Evolutionary conservation across 2,888 invertebrate species (phyloP).

Genomic region (Habroteleia sp.): DNA sequence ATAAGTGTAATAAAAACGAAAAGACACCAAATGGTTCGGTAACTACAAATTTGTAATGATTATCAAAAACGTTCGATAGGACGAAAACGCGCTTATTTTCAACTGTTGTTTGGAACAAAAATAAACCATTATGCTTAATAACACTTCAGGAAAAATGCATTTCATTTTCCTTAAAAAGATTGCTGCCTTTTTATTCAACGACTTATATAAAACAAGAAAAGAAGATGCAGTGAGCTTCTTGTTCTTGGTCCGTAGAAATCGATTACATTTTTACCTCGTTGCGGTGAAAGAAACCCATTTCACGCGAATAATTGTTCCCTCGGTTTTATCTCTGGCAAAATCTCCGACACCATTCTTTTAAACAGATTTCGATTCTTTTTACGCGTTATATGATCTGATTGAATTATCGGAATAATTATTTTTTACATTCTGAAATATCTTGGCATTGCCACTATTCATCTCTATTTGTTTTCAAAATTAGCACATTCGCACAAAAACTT

Average conservation of each 20-base stretch:
- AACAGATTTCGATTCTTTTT: slow-evolving; percentile 31
- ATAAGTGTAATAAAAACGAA: too few relatives aligned
- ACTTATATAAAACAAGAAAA: slow-evolving; percentile 15
- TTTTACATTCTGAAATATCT: too few relatives aligned
- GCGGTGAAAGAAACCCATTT: slow-evolving; percentile 33
- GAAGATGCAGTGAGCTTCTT: slow-evolving; percentile 6
- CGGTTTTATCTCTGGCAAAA: slow-evolving; percentile 29
- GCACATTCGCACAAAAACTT: too few relatives aligned
- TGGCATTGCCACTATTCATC: too few relatives aligned
- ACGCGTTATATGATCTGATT: slow-evolving; percentile 18
- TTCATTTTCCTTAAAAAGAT: neutral
- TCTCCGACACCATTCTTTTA: slow-evolving; percentile 12
- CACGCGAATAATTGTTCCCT: slow-evolving; percentile 37
- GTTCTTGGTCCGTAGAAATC: slow-evolving; percentile 23
- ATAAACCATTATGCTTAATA: too few relatives aligned
- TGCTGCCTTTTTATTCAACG: slow-evolving; percentile 1
- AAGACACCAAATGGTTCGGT: too few relatives aligned
- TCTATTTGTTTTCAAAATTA: too few relatives aligned
- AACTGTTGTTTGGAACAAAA: too few relatives aligned
- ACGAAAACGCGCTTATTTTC: too few relatives aligned
- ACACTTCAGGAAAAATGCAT: neutral
- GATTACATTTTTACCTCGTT: slow-evolving; percentile 32
- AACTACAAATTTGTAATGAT: too few relatives aligned
- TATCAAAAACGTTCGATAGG: too few relatives aligned
- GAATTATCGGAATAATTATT: slow-evolving; percentile 23